Evolutionary conservation across 1,140 invertebrate genomes (phyloP), one percentile per base, ranked within the genome.

Genomic region (Hylaeus anthracinus): DNA sequence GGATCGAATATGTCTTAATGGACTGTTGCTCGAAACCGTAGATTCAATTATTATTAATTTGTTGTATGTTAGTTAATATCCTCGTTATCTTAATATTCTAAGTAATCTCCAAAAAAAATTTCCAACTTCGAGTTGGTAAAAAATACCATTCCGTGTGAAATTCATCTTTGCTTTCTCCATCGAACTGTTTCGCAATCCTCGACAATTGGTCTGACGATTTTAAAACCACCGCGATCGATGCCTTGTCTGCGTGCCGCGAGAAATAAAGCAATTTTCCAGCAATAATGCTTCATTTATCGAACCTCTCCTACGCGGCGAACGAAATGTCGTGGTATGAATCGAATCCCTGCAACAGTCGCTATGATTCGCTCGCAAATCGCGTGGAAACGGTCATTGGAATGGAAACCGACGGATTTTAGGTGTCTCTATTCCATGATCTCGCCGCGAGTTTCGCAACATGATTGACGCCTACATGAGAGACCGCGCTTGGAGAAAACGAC

Each of bases 211-310:
- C 8, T 15, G 8, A 15, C 4, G 10, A 48, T 73, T 73, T 73
- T 58, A 58, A 73, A 73, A 73, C 14, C 26, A 1, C 45, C 71
- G 53, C 72, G 45, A 51, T 73, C 26, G 58, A 61, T 61, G 43
- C 56, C 43, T 61, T 72, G 55, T 58, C 5, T 14, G 41, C 45
- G 43, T 12, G 71, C 71, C 71, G 56, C 71, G 56, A 73, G 71
- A 73, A 60, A 73, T 63, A 63, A 73, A 73, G 71, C 45, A 73
- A 73, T 73, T 73, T 73, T 73, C 26, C 26, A 26, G 26, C 26
- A 26, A 26, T 26, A 15, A 61, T 9, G 26, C 14, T 43, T 15
- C 58, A 48, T 73, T 61, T 63, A 48, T 73, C 43, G 71, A 73
- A 63, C 58, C 58, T 51, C 6, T 61, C 4, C 71, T 60, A 60